Percentiles rank a stretch among this genome's conserved stretches.
These are phyloP conservation scores for Phataginus tricuspis DNA, from an alignment of 2,797 vertebrate species.

Conservation along the genomic window DNA sequence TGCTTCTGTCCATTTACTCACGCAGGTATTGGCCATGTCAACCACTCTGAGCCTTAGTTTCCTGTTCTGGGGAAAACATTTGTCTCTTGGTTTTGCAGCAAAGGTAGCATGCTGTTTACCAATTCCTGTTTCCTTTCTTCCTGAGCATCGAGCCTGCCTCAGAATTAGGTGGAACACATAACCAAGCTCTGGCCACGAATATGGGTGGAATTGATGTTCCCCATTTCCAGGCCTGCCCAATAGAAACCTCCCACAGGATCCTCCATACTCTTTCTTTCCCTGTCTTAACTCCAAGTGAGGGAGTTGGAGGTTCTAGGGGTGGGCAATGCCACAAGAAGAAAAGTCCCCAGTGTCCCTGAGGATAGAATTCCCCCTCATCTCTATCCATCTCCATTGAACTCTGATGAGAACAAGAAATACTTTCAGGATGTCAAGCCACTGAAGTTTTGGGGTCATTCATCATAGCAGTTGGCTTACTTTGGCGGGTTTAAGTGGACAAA, in stretches of 20 bases:
- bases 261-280: background rate
- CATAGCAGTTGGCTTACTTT: conserved; percentile 37
- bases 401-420: conserved; percentile 46
- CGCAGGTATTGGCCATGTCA: background rate
- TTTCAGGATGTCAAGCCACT: conserved; percentile 38
- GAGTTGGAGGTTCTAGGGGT: background rate
- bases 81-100: background rate
- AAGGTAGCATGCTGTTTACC: background rate
- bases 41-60: background rate
- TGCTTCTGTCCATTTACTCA: background rate
- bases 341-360: background rate
- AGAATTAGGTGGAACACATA: background rate
- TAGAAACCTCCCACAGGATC: background rate
- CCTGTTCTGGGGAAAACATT: background rate
- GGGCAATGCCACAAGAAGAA: background rate
- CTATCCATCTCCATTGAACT: background rate
- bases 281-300: background rate
- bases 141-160: background rate
- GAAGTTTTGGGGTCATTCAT: conserved; percentile 47
- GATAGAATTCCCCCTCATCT: background rate
- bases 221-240: background rate
- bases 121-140: background rate
- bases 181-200: background rate
- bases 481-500: conserved; percentile 62
- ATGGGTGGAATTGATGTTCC: background rate